Evolutionary conservation across 2,113 vertebrate species (phyloP), one percentile per base, ranked within the genome.

Genomic region (Corynorhinus townsendii): DNA sequence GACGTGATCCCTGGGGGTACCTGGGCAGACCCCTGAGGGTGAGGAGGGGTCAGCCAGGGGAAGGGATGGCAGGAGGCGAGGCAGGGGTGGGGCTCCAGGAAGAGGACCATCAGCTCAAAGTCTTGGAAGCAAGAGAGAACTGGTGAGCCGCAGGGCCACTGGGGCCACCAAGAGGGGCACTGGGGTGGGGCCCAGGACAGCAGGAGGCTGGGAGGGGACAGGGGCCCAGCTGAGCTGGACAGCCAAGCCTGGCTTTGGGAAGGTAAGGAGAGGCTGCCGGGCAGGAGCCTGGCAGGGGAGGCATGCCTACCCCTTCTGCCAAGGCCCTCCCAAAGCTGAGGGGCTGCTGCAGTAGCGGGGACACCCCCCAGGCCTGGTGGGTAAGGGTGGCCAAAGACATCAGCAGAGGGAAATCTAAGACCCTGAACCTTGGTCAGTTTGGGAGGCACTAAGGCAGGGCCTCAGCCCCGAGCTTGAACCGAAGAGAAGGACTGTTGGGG

Each of bases 1-100:
- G n/a, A 6, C 0, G 3, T 0, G 5, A 19, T 66, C 56, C 20
- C 0, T 64, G 10, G 3, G n/a, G 52, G 20, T 0, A 0, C 38
- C 10, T 0, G 24, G 30, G 28, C 2, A 8, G 35, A 71, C 33
- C 19, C 69, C 43, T 3, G 64, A 68, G 6, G 0, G 5, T 56
- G 33, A 43, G 22, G 35, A 12, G 40, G 7, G 14, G 1, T 17
- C 33, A 11, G 16, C 30, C 4, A 1, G 33, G 59, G 69, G 14
- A 30, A 7, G 4, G 56, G 38, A 0, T 3, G 33, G 26, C 26
- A 7, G 35, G 75, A 28, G 33, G 33, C 0, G 12, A 40, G 3
- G 22, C 8, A 0, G 38, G 79, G 72, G 43, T 14, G 15, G 30
- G 33, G 35, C 26, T 28, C 30, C 14, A 10, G 85, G 86, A 0